Conservation (phyloP, 2,797 vertebrate genomes). For the Heterohyrax brucei region DNA sequence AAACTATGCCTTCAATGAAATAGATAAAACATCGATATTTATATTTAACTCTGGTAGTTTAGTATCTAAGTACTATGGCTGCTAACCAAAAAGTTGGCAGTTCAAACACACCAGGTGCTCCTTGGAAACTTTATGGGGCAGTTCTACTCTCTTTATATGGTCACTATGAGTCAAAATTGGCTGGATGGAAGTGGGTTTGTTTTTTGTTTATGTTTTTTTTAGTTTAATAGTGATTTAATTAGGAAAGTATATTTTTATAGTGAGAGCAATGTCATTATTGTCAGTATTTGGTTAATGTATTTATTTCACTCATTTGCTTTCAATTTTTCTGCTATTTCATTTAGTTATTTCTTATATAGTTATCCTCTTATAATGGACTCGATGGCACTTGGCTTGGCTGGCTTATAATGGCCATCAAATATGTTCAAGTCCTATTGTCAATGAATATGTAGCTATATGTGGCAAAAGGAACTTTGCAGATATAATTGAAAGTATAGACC, state of each 20-base stretch:
- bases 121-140: no score
- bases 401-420: background rate
- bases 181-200: no score
- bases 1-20: slow-evolving; percentile 41
- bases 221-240: slow-evolving; percentile 29
- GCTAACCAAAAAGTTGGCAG: no score
- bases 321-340: background rate
- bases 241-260: slow-evolving; percentile 58
- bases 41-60: background rate
- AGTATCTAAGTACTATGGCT: no score
- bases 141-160: no score
- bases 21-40: background rate
- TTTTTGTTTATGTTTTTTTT: no score
- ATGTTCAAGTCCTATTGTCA: background rate
- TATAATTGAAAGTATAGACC: no score
- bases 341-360: background rate
- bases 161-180: no score
- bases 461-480: no score
- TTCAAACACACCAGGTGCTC: no score
- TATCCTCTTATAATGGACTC: background rate
- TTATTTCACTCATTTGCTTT: slow-evolving; percentile 19
- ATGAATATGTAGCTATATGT: background rate
- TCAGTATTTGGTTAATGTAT: background rate
- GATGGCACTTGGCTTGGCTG: no score
- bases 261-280: slow-evolving; percentile 4